Conservation (phyloP, 1,140 invertebrate genomes). For the Brachionus sp. region DNA sequence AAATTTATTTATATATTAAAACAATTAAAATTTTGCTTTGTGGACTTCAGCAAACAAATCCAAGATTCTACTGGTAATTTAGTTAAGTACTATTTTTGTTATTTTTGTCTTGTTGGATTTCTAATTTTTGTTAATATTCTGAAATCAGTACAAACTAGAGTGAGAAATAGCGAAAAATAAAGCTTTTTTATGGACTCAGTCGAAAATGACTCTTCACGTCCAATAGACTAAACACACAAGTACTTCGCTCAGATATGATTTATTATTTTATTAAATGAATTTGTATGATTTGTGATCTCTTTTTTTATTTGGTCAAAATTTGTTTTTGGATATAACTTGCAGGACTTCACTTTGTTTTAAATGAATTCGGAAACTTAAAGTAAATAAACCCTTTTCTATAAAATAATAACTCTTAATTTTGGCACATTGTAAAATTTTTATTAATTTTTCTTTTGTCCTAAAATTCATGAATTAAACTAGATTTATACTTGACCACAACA, state of each 20-base stretch:
- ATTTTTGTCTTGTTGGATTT: not conserved
- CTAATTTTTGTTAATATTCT: slow-evolving; percentile 27
- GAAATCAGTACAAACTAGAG: slow-evolving; percentile 3
- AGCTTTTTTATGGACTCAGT: slow-evolving; percentile 4
- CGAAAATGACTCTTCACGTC: not conserved
- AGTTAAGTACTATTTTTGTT: not conserved
- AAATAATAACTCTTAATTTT: not conserved
- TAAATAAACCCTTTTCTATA: not conserved
- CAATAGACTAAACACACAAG: not conserved
- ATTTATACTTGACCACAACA: not conserved
- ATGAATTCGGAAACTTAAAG: not conserved
- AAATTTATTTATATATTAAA: not conserved
- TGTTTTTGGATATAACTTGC: not conserved
- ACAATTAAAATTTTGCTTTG: not conserved
- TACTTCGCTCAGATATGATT: slow-evolving; percentile 4
- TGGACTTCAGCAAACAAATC: not conserved
- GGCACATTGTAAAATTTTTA: not conserved
- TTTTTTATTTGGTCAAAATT: not conserved
- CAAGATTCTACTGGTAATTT: slow-evolving; percentile 9
- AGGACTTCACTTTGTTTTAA: not conserved
- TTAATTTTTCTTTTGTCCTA: not conserved
- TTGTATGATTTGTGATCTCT: not conserved
- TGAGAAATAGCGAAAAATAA: not conserved
- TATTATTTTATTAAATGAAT: slow-evolving; percentile 19
- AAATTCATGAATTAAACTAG: not conserved